Evolutionary conservation across 2,888 invertebrate species (phyloP), one percentile per base, ranked within the genome.

Genomic region (Neoaliturus tenellus): DNA sequence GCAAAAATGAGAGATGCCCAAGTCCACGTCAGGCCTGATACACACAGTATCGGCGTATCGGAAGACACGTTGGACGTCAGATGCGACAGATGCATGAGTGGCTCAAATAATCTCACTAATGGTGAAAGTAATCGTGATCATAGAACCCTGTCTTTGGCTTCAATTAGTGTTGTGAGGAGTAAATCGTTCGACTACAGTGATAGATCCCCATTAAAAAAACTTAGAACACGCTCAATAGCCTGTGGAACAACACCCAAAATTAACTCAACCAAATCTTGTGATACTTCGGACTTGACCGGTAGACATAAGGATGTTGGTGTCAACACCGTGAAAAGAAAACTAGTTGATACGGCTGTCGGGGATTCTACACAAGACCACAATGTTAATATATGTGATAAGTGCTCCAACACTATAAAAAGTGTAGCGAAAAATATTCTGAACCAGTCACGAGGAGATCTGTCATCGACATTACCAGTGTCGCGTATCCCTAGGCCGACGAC

Each of bases 101-200:
- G 35, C 8, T 4, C 31, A 25, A 55, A n/a, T 55, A 48, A 28
- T 31, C 20, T 33, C 4, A 23, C 33, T 5, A 78, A 78, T 20
- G 28, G 28, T 25, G 48, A 28, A 20, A 41, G 6, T 41, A 4
- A 78, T 33, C 8, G 20, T 55, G 14, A 78, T 33, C 8, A 33
- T 55, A 78, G 55, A 35, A 25, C 25, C 12, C 35, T 92, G 39
- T 93, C 93, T 0, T 88, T 93, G 33, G 90, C 91, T 33, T 91
- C 91, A 83, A 89, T 92, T 88, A 90, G 88, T 80, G 90, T 90
- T 0, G 91, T 91, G 1, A 90, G 93, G 81, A 94, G 93, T 88
- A 92, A 92, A 85, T 93, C 93, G 0, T 94, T 94, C 87, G 93
- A 93, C 88, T 90, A 93, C 87, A 93, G 93, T 1, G 93, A 93